Evolutionary conservation across 2,888 invertebrate species (phyloP).

Genomic region (Eilema caniola): DNA sequence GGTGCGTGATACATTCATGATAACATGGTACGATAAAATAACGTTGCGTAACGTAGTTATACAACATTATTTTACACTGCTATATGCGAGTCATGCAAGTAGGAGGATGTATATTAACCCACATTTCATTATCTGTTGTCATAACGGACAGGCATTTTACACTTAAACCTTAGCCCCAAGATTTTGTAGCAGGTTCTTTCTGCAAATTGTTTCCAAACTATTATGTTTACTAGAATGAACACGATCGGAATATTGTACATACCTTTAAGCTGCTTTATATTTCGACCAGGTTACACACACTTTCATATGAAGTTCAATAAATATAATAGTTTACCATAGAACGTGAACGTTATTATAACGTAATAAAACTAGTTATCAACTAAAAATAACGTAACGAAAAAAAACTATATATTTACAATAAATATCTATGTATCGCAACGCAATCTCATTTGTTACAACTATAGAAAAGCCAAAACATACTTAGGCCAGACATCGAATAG

Average conservation of each 20-base stretch:
- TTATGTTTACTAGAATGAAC: no score
- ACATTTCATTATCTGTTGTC: background rate
- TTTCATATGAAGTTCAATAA: no score
- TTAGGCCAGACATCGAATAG: slow-evolving; percentile 65
- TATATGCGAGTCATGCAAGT: no score
- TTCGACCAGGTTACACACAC: no score
- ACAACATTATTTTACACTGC: no score
- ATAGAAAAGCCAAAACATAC: slow-evolving; percentile 42
- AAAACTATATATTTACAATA: background rate
- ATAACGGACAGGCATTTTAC: no score
- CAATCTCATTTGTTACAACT: slow-evolving; percentile 45
- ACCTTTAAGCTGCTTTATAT: no score
- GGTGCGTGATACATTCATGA: background rate
- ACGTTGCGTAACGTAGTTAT: background rate
- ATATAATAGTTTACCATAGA: background rate
- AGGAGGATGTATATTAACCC: background rate
- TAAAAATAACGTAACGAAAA: slow-evolving; percentile 2
- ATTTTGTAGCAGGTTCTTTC: no score
- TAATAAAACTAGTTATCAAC: slow-evolving; percentile 1
- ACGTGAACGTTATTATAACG: background rate
- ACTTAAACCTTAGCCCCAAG: no score
- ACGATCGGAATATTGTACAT: no score
- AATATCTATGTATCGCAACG: background rate
- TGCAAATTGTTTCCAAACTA: no score
- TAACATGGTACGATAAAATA: background rate